phyloP scores from a whole-genome alignment of 2,113 vertebrate genomes.

The Rhea americana region DNA sequence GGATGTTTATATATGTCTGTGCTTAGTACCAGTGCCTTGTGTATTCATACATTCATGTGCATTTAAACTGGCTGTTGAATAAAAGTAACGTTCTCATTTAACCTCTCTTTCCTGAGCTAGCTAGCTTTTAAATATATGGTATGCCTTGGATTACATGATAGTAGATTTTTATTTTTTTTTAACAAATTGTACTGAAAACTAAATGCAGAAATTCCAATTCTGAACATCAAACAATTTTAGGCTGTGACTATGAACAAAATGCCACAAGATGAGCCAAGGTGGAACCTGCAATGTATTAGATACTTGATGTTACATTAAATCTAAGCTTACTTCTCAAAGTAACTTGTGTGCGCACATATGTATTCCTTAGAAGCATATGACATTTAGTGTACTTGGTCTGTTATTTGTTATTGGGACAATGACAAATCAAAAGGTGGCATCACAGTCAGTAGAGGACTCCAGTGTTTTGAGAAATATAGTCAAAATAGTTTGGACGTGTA shows the following conservation, averaged over 20 bases:
- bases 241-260: neutral
- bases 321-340: neutral
- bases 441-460: neutral
- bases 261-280: neutral
- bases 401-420: neutral
- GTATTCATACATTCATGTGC: too few relatives aligned
- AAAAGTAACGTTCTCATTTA: neutral
- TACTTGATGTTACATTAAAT: neutral
- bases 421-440: neutral
- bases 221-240: neutral
- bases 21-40: neutral
- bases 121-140: neutral
- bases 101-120: neutral
- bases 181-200: neutral
- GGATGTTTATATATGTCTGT: neutral
- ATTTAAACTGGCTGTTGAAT: neutral
- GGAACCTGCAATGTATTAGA: neutral
- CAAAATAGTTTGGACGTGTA: neutral
- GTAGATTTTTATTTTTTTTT: neutral
- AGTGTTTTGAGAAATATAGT: neutral
- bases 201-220: neutral
- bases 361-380: neutral
- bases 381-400: neutral
- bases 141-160: neutral
- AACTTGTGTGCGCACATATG: neutral